Percentiles rank a stretch among this genome's conserved stretches.
These are phyloP conservation scores for Rhabdornis inornatus DNA, from an alignment of 2,113 vertebrate species.

Conservation along the genomic window DNA sequence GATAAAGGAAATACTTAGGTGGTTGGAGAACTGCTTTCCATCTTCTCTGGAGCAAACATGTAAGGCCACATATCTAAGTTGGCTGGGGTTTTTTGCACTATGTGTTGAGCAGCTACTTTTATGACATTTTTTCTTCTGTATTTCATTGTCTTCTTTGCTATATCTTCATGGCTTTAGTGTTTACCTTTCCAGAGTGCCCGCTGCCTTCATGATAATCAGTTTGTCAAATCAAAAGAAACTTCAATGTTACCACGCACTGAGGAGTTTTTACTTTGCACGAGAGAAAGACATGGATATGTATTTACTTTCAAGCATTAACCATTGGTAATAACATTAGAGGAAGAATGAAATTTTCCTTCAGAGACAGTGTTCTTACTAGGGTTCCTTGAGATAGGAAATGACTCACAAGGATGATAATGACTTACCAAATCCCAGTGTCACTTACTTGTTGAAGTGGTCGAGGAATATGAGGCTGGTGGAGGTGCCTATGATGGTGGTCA, in stretches of 20 bases:
- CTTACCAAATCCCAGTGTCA: background rate
- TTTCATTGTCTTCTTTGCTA: background rate
- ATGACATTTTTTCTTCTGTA: background rate
- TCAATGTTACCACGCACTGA: background rate
- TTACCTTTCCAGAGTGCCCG: background rate
- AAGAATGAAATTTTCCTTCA: background rate
- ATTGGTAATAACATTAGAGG: background rate
- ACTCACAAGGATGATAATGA: background rate
- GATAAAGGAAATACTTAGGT: background rate
- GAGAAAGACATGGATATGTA: background rate
- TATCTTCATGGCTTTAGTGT: background rate
- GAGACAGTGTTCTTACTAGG: background rate
- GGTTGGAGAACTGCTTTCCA: background rate
- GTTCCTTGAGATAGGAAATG: background rate
- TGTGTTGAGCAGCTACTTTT: background rate
- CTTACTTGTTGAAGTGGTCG: slow-evolving; percentile 97
- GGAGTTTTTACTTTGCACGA: background rate
- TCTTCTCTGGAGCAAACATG: background rate
- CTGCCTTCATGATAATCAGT: background rate
- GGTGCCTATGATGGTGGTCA: slow-evolving; percentile 96
- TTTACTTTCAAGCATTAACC: background rate
- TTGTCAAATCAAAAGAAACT: background rate
- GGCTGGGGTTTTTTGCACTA: background rate
- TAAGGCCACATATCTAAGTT: background rate
- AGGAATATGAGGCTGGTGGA: slow-evolving; percentile 98